Evolutionary conservation across 2,888 invertebrate species (phyloP), one percentile per base, ranked within the genome.

Genomic region (Ennomos quercinarius): DNA sequence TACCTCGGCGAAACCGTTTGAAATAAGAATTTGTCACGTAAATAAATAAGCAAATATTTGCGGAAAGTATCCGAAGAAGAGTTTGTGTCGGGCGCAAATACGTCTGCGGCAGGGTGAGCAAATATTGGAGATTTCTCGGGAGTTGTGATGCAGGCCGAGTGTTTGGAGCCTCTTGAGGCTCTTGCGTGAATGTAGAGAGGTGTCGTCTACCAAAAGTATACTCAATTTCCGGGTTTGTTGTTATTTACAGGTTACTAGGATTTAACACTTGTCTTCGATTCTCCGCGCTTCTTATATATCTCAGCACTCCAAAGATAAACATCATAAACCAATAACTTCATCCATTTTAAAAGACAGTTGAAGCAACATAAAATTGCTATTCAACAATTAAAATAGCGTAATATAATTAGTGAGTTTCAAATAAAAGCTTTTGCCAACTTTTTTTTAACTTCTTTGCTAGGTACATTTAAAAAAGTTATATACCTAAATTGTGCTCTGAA

Each of bases 11-110:
- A 37, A 44, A 49, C 42, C 38, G 55, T 57, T 56, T 55, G 43
- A 57, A 64, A 64, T 61, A 55, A 57, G 63, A 66, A 68, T 58
- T 66, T 66, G 66, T 66, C 61, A 63, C 64, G 64, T 66, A 63
- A 64, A 66, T 64, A 68, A 66, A 68, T 64, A 68, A 64, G 56
- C 43, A 68, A 68, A 68, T 57, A 57, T 66, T 68, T 62, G 49
- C 34, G 4, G 35, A 43, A 38, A 50, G 64, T 63, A 64, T 63
- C 58, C 40, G 37, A 6, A 39, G 49, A 46, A 49, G 54, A 53
- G 53, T 58, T 57, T 53, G 40, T 45, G 40, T 47, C 35, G 41
- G 41, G 27, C 41, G 59, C 53, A 69, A 67, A 67, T 65, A 70
- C 47, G 66, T 66, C 66, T 57, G 53, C 46, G 49, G 60, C 66